These are phyloP conservation scores for Gambusia holbrooki DNA, from an alignment of 2,113 vertebrate species.

Conservation along the genomic window DNA sequence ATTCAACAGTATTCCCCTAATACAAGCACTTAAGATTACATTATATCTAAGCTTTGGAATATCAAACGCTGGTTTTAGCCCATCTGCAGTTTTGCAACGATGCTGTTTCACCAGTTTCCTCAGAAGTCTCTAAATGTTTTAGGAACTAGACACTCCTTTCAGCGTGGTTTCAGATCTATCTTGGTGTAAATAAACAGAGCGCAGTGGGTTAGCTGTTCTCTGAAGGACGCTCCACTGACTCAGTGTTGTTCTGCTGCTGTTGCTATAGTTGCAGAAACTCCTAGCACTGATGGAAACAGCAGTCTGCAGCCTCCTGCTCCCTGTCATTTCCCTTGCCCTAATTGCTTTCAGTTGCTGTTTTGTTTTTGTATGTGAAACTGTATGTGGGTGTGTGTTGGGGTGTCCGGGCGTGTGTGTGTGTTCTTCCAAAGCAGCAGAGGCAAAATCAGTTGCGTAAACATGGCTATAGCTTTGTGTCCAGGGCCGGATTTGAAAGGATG, in stretches of 20 bases:
- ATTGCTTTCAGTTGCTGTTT: conserved; percentile 54
- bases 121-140: conserved; percentile 7
- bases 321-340: conserved; percentile 70
- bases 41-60: not conserved
- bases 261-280: conserved; percentile 47
- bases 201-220: conserved; percentile 47
- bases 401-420: conserved; percentile 15
- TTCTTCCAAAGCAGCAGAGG: conserved; percentile 44
- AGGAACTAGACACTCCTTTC: conserved; percentile 35
- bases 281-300: conserved; percentile 60
- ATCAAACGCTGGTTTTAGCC: not conserved
- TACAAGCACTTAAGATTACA: not conserved
- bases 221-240: conserved; percentile 62
- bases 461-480: conserved; percentile 47
- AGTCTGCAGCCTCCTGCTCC: conserved; percentile 44
- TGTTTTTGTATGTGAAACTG: not conserved
- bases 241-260: conserved; percentile 65
- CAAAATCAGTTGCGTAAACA: conserved; percentile 72
- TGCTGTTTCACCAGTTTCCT: conserved; percentile 7
- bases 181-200: conserved; percentile 49
- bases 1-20: not conserved
- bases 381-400: not conserved
- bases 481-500: too few relatives aligned
- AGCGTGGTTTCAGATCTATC: conserved; percentile 34
- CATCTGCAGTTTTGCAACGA: not conserved